phyloP scores from a whole-genome alignment of 2,113 vertebrate species.

The Meleagris gallopavo region DNA sequence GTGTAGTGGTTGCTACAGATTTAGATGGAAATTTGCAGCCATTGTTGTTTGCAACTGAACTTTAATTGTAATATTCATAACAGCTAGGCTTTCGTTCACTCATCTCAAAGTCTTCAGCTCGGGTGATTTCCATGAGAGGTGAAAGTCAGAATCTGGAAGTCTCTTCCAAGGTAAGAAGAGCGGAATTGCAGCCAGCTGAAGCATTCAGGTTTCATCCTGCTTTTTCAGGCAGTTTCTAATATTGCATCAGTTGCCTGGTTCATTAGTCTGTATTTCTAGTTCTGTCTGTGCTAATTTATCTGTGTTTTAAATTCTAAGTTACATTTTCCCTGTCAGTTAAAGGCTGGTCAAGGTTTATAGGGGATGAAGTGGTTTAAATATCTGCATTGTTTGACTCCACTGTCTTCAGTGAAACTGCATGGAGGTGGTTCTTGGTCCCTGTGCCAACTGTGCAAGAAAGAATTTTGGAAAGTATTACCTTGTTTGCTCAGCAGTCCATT shows the following conservation, averaged over 20 bases:
- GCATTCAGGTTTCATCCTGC: not conserved
- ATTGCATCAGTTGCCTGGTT: not conserved
- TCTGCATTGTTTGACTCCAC: not conserved
- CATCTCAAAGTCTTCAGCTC: conserved; percentile 35
- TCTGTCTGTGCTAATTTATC: conserved; percentile 51
- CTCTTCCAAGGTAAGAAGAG: not conserved
- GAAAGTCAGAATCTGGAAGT: conserved; percentile 1
- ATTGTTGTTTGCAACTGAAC: conserved; percentile 17
- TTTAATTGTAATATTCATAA: not conserved
- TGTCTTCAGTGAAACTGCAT: not conserved
- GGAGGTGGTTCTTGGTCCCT: not conserved
- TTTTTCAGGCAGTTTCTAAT: not conserved
- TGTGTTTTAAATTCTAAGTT: not conserved
- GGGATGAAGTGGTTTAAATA: not conserved
- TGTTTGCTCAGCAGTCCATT: conserved; percentile 2
- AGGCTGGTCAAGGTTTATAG: not conserved
- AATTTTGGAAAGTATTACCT: not conserved
- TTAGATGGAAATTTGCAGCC: conserved; percentile 24
- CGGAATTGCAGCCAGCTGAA: not conserved
- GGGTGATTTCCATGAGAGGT: not conserved
- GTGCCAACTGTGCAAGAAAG: conserved; percentile 10
- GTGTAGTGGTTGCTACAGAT: not conserved
- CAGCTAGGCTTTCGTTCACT: conserved; percentile 11
- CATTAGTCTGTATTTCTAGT: not conserved
- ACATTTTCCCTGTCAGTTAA: not conserved